These are phyloP conservation scores for Notiomystis cincta DNA, from an alignment of 2,113 vertebrate genomes.

Conservation along the genomic window DNA sequence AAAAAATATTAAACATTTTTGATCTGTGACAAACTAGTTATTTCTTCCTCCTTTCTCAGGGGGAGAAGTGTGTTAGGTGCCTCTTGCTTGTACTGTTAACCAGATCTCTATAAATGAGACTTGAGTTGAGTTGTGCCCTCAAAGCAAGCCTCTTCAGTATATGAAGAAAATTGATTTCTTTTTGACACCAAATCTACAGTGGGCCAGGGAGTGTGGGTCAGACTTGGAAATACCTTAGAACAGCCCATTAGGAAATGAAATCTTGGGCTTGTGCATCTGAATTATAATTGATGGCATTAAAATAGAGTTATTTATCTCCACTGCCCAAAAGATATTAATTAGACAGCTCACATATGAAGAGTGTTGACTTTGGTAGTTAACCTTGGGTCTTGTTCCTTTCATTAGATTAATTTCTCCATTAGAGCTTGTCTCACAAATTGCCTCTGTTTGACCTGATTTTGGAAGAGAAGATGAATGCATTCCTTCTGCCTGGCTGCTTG, in stretches of 20 bases:
- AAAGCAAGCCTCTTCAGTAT: not conserved
- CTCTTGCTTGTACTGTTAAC: not conserved
- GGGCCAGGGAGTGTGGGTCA: not conserved
- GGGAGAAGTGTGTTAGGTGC: not conserved
- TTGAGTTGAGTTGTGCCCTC: not conserved
- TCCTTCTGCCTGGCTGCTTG: not conserved
- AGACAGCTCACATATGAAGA: not conserved
- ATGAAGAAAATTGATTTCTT: not conserved
- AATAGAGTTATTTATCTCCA: not conserved
- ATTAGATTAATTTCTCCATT: conserved; percentile 21
- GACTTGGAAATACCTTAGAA: not conserved
- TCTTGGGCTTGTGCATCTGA: not conserved
- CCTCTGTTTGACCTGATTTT: not conserved
- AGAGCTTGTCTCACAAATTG: not conserved
- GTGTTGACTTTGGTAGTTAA: conserved; percentile 1
- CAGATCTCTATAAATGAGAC: not conserved
- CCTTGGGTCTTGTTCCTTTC: conserved; percentile 4
- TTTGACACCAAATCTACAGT: not conserved
- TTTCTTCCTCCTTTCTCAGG: not conserved
- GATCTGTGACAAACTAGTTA: not conserved
- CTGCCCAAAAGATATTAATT: not conserved
- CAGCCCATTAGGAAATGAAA: conserved; percentile 25
- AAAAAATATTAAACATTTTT: not conserved
- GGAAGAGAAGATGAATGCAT: not conserved
- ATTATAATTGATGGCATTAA: not conserved